Conservation (phyloP, 2,797 vertebrate species). For the Eulemur coronatus region DNA sequence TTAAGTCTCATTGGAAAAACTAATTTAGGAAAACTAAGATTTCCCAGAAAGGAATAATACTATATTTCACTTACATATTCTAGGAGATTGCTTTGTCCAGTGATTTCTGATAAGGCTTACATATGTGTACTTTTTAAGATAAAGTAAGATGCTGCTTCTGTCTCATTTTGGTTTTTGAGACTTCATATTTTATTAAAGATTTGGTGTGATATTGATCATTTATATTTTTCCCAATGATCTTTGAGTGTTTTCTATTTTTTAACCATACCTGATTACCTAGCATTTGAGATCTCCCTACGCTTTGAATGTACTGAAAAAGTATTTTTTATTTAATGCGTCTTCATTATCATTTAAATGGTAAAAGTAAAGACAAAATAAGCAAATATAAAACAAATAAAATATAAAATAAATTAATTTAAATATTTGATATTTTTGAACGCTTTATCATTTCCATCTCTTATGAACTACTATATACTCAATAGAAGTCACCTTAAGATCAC, state of each 20-base stretch:
- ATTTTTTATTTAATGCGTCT: background rate
- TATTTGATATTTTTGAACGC: background rate
- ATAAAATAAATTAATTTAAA: background rate
- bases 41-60: background rate
- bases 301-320: background rate
- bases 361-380: background rate
- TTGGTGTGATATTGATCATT: background rate
- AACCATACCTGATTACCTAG: background rate
- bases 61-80: background rate
- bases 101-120: background rate
- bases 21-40: constrained; percentile 20
- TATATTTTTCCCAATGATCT: background rate
- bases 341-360: background rate
- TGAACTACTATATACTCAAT: background rate
- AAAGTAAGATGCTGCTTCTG: background rate
- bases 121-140: background rate
- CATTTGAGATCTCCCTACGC: background rate
- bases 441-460: background rate
- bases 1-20: constrained; percentile 29
- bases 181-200: constrained; percentile 23
- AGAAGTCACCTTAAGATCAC: background rate
- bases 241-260: background rate
- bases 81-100: background rate
- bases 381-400: background rate
- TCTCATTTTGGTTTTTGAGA: background rate